Base-by-base conservation (phyloP, 2,797 vertebrate genomes). In the Carcharodon carcharias region DNA sequence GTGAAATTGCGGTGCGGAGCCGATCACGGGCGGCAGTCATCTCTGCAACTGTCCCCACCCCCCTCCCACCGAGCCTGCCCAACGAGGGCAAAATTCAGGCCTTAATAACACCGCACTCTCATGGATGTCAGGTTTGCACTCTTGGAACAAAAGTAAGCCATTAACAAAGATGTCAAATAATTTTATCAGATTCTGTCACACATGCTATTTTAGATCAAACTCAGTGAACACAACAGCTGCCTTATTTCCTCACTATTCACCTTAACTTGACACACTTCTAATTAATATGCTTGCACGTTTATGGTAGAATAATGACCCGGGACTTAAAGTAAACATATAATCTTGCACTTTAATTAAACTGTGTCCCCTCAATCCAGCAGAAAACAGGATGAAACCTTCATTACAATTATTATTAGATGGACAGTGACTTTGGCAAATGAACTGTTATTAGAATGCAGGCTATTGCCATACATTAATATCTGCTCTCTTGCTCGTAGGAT, bases 341-440 rank as follows among this genome's bases (percentile, higher is more conserved):
- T 35, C 56, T 91, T 56, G 14, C 9, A 26, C 45, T 35, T 61
- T 91, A 91, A 61, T 91, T 91, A 91, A 61, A 91, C n/a, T 18
- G 54, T 31, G 35, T 2, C 31, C 31, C 88, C 35, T 91, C 56
- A 14, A 61, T 91, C 88, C 88, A 91, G 56, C 9, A 91, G 28
- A 61, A 61, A 91, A 58, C 58, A 12, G 28, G 31, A 61, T 91
- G 31, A 91, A 91, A 91, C 28, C 0, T 91, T 91, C 12, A 61
- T 91, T 91, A 61, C 28, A 58, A 91, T 61, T 61, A 16, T 91
- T 91, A 91, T 56, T 91, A 91, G 88, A 91, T 61, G 45, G 82
- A 50, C 45, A 50, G 40, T 87, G 82, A 87, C 40, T 87, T 40
- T 91, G 88, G 56, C 26, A 61, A 31, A 91, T 91, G 26, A 91